Base-by-base conservation (phyloP, 1,140 invertebrate species). In the Magallana angulata region DNA sequence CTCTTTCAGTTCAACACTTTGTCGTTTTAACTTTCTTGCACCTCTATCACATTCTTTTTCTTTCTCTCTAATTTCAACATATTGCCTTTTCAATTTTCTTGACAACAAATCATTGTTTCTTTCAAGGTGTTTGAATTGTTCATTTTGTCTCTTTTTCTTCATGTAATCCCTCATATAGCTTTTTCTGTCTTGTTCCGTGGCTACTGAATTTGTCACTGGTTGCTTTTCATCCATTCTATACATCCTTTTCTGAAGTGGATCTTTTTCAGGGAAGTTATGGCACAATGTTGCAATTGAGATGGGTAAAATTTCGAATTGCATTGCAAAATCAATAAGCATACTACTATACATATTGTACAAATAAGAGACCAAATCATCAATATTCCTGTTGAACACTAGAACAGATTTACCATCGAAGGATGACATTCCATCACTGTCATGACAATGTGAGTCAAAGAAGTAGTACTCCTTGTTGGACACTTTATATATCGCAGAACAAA, bases 401-500 rank as follows among this genome's bases (percentile, higher is more conserved):
- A 85, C 1, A 76, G 85, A n/a, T 57, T 80, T 85, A 8, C 85
- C 85, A 57, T 58, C 48, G 14, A 30, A 62, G 0, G 30, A 18
- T 60, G 57, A 57, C 8, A 88, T 24, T 1, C 76, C 76, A 58
- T 85, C 59, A 30, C 3, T 60, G 11, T 36, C 80, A 85, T 88
- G 87, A 16, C 60, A 84, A 71, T 87, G 82, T 57, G 82, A 84
- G 71, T 87, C 81, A 87, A 87, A 87, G 16, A 87, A 85, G 16
- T 59, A 60, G 24, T 36, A 60, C 8, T 80, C 14, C 14, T 68
- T 58, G 58, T 59, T 30, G 7, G 57, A n/a, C 56, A 24, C 11
- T 16, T 11, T 30, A 9, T 59, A 76, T 8, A 87, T 59, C 56
- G 81, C 86, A 11, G 86, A 87, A 24, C 81, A 68, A n/a, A 87